Conservation (phyloP, 2,888 invertebrate genomes). For the Lasioglossum morio region DNA sequence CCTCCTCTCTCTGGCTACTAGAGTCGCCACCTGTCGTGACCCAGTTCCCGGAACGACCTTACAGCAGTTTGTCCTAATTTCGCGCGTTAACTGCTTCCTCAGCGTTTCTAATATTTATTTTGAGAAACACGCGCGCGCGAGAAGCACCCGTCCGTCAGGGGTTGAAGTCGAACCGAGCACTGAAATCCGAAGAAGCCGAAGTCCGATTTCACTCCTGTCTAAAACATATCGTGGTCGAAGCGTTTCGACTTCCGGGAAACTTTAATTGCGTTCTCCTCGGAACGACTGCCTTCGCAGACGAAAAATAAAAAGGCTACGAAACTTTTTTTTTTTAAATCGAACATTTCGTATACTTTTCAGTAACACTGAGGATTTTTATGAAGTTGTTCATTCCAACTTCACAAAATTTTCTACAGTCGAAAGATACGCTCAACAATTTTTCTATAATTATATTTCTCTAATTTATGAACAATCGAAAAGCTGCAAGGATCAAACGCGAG, state of each 20-base stretch:
- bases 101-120: slow-evolving; percentile 40
- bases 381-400: not conserved
- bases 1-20: slow-evolving; percentile 17
- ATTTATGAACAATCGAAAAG: not conserved
- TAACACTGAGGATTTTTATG: not conserved
- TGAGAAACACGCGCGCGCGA: not conserved
- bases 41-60: slow-evolving; percentile 57
- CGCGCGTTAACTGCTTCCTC: slow-evolving; percentile 45
- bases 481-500: not conserved
- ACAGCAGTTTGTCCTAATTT: slow-evolving; percentile 57
- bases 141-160: not conserved
- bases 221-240: not conserved
- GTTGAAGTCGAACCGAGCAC: too few relatives aligned
- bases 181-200: not conserved
- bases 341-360: not conserved
- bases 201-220: not conserved
- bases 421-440: not conserved
- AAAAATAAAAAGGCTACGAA: not conserved
- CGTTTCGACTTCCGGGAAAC: not conserved
- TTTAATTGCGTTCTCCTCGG: not conserved
- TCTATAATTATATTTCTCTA: not conserved
- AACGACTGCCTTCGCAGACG: not conserved
- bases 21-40: slow-evolving; percentile 58
- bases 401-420: not conserved
- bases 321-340: not conserved